Conservation (phyloP, 2,797 vertebrate species). For the Apodemus agrarius region DNA sequence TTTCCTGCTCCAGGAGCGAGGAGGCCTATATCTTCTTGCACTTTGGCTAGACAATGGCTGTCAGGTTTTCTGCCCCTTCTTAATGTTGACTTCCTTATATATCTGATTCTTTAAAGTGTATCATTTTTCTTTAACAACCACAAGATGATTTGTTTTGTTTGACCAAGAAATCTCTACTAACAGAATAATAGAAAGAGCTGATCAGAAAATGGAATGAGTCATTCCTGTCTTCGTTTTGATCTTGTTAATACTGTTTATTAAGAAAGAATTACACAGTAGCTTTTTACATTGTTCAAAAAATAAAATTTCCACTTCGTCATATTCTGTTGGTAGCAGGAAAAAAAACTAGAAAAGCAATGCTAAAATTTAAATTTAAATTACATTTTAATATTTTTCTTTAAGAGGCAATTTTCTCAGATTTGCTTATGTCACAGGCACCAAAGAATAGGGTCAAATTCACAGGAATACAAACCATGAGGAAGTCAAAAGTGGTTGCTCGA, state of each 20-base stretch:
- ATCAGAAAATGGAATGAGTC: neutral
- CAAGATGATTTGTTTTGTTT: neutral
- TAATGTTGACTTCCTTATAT: neutral
- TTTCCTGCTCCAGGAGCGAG: neutral
- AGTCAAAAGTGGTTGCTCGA: neutral
- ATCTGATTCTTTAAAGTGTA: neutral
- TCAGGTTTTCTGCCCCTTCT: neutral
- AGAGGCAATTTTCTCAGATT: neutral
- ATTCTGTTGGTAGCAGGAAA: neutral
- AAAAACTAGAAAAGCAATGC: neutral
- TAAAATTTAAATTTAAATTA: conserved; percentile 42
- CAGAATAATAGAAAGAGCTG: neutral
- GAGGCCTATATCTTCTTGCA: neutral
- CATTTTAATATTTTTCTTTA: conserved; percentile 40
- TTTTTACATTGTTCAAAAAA: conserved; percentile 18
- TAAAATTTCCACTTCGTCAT: conserved; percentile 23
- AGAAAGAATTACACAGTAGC: neutral
- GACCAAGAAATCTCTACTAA: conserved; percentile 6
- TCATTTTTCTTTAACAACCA: neutral
- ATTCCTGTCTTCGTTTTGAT: neutral
- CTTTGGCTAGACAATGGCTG: neutral
- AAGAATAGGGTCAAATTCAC: conserved; percentile 2
- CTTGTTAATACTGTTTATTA: neutral
- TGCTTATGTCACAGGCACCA: neutral
- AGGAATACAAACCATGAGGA: neutral